Percentiles rank a stretch among this genome's conserved stretches.
Conservation (phyloP, 2,888 invertebrate genomes). For the Drosophila villosipedis region DNA sequence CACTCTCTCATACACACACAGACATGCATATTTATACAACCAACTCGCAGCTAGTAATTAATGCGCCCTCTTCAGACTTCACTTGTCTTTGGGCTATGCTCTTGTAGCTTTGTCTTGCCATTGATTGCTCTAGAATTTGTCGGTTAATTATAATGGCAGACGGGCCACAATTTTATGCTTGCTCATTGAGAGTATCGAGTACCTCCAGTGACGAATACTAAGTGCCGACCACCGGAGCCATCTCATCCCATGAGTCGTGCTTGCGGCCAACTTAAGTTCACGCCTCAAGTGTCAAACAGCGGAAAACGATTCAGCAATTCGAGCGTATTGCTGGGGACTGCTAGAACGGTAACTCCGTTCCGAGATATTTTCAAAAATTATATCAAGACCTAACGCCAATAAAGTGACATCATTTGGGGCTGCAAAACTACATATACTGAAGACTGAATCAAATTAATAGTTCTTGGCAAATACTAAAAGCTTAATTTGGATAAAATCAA, state of each 20-base stretch:
- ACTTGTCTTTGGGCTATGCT: constrained; percentile 68
- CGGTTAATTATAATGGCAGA: constrained; percentile 58
- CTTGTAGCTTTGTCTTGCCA: constrained; percentile 43
- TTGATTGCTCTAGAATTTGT: constrained; percentile 77
- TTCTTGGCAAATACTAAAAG: neutral
- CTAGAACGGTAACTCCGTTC: constrained; percentile 11
- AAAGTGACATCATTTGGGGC: constrained; percentile 60
- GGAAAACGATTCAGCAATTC: constrained; percentile 33
- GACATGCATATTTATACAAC: constrained; percentile 4
- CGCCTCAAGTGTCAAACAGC: constrained; percentile 54
- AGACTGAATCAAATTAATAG: neutral
- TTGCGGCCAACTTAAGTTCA: constrained; percentile 67
- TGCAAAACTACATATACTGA: constrained; percentile 19
- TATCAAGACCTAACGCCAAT: constrained; percentile 25
- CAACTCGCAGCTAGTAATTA: constrained; percentile 53
- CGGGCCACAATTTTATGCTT: constrained; percentile 35
- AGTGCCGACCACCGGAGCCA: constrained; percentile 19
- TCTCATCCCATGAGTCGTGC: constrained; percentile 33
- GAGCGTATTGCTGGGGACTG: constrained; percentile 6
- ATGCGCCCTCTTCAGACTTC: constrained; percentile 68
- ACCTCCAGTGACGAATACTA: neutral
- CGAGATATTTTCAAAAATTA: constrained; percentile 8
- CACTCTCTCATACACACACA: constrained; percentile 4
- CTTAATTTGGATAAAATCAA: constrained; percentile 5
- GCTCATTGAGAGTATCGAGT: constrained; percentile 47